Conservation (phyloP, 1,140 invertebrate species). For the Aporrectodea caliginosa region DNA sequence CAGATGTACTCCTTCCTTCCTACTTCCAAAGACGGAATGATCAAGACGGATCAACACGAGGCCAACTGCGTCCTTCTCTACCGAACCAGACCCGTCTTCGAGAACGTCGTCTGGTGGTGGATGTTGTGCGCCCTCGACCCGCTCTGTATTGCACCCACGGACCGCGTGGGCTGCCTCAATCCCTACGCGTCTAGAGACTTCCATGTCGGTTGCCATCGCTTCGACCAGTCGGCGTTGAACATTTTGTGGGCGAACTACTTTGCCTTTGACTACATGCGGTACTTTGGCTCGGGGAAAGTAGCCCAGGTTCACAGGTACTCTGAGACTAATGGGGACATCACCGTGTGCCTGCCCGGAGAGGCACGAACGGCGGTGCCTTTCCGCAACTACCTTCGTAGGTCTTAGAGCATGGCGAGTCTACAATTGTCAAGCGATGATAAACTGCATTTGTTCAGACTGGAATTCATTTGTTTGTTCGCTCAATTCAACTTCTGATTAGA, state of each 20-base stretch:
- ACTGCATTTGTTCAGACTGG: too few relatives aligned
- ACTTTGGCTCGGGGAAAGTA: background rate
- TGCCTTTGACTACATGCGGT: background rate
- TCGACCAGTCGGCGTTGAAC: slow-evolving; percentile 19
- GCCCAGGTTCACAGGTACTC: background rate
- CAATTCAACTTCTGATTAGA: too few relatives aligned
- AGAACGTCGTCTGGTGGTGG: slow-evolving; percentile 34
- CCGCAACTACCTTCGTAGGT: too few relatives aligned
- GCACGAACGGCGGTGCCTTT: too few relatives aligned
- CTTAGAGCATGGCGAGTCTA: too few relatives aligned
- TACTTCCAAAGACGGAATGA: background rate
- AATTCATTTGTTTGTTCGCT: too few relatives aligned
- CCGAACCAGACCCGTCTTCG: slow-evolving; percentile 31
- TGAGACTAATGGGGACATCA: background rate
- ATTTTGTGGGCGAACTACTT: slow-evolving; percentile 5
- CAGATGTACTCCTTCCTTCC: background rate
- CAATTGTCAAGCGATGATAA: too few relatives aligned
- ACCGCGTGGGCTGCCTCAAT: background rate
- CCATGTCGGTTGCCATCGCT: background rate
- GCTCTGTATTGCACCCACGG: slow-evolving; percentile 27
- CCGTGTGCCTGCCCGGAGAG: background rate
- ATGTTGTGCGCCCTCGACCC: slow-evolving; percentile 29
- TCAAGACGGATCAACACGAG: background rate
- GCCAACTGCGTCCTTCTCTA: slow-evolving; percentile 5
- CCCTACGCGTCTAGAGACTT: slow-evolving; percentile 1